These are phyloP conservation scores for Notoglanidium macrostoma DNA, from an alignment of 2,797 vertebrate genomes.

Conservation along the genomic window DNA sequence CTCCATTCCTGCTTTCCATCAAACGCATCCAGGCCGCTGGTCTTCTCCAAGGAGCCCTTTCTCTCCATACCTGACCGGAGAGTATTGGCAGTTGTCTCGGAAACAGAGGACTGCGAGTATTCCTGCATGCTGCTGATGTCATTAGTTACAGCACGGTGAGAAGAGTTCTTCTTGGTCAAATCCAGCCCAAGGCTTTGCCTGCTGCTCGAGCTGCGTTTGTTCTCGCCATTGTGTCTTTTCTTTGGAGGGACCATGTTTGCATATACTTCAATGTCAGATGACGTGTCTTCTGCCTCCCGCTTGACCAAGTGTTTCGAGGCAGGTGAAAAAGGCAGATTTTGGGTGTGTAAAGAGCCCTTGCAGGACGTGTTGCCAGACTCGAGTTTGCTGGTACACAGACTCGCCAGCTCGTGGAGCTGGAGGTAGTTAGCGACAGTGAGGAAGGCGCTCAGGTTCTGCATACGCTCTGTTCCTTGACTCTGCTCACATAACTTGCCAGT, in stretches of 20 bases:
- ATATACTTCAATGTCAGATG: slow-evolving; percentile 44
- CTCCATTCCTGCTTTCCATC: slow-evolving; percentile 48
- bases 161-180: slow-evolving; percentile 91
- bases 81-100: slow-evolving; percentile 70
- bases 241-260: slow-evolving; percentile 53
- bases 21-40: slow-evolving; percentile 42
- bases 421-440: slow-evolving; percentile 99
- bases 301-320: slow-evolving; percentile 30
- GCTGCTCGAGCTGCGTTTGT: slow-evolving; percentile 76
- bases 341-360: slow-evolving; percentile 82
- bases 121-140: slow-evolving; percentile 63
- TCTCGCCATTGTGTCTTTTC: slow-evolving; percentile 75
- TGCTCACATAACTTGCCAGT: slow-evolving; percentile 93
- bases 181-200: slow-evolving; percentile 88
- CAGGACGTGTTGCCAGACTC: slow-evolving; percentile 75
- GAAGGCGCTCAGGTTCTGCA: slow-evolving; percentile 92
- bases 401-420: slow-evolving; percentile 96
- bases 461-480: slow-evolving; percentile 70
- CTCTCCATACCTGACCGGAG: slow-evolving; percentile 34
- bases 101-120: slow-evolving; percentile 88
- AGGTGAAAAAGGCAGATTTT: slow-evolving; percentile 81
- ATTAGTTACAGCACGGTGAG: slow-evolving; percentile 65
- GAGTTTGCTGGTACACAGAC: slow-evolving; percentile 94
- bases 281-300: slow-evolving; percentile 45
- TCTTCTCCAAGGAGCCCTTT: slow-evolving; percentile 39